Evolutionary conservation across 2,888 invertebrate genomes (phyloP).

Genomic region (Girardia tigrina): DNA sequence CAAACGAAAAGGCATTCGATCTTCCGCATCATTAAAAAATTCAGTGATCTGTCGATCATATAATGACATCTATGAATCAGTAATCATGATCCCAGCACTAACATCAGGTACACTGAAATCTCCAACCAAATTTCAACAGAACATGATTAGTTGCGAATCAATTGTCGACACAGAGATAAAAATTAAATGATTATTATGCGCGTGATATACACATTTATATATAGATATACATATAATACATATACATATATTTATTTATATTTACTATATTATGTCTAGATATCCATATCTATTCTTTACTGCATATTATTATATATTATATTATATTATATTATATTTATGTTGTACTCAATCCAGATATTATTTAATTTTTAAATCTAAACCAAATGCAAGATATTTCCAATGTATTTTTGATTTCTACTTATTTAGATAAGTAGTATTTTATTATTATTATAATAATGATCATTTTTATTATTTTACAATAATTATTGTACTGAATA

Average conservation of each 20-base stretch:
- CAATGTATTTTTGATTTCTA: constrained; percentile 4
- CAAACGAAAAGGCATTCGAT: neutral
- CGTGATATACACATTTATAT: neutral
- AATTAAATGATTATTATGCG: neutral
- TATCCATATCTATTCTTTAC: neutral
- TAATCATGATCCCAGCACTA: neutral
- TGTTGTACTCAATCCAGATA: constrained; percentile 2
- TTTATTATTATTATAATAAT: neutral
- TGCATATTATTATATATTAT: neutral
- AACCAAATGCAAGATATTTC: constrained; percentile 23
- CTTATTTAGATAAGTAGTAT: neutral
- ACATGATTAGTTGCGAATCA: constrained; percentile 12
- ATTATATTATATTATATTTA: constrained; percentile 7
- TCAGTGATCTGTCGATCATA: constrained; percentile 4
- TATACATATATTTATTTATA: neutral
- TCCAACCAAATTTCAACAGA: neutral
- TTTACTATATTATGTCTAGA: neutral
- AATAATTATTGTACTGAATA: too few species aligned
- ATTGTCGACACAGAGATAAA: constrained; percentile 13
- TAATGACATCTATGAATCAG: neutral
- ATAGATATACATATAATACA: neutral
- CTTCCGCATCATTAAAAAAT: neutral
- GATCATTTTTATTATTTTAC: too few species aligned
- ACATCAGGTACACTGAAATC: neutral
- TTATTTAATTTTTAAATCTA: constrained; percentile 20